Base-by-base conservation (phyloP, 2,113 vertebrate species). In the Salvelinus sp. region DNA sequence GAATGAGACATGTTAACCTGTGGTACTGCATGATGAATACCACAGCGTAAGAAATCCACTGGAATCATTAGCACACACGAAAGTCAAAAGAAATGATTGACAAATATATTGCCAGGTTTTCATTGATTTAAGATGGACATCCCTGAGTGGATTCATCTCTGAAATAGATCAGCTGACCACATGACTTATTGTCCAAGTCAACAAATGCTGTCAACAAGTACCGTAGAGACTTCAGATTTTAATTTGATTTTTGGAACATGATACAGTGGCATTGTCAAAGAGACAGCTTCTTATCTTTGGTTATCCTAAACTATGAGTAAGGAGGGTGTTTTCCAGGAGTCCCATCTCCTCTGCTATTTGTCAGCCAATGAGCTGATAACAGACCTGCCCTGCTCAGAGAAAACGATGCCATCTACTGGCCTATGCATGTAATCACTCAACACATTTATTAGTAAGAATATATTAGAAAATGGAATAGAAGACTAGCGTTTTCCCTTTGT, bases 371-470 rank as follows among this genome's bases (percentile, higher is more conserved):
- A 66, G 23, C 27, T 16, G 14, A 13, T 25, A 28, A 27, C 27
- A 3, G 62, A 64, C 62, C 64, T 28, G 12, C 20, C 16, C 22
- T 64, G 66, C 27, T 4, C 38, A 66, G 75, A 33, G 28, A 27
- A 64, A 79, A 79, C 62, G 63, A 63, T 68, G 85, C 85, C 86
- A 85, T 71, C 86, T 89, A 86, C 84, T 85, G 83, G 69, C 79
- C 69, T 54, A 67, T 2, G 68, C 68, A 69, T 44, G 50, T 20
- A 57, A 57, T 20, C 54, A 57, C 38, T 57, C 54, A 44, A 44
- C 38, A 30, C 4, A 38, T 38, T 9, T 38, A 38, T 38, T 44
- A 44, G 2, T 44, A 44, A 44, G 38, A 44, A 44, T 44, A 44
- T 9, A 44, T 44, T 44, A 44, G 2, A 44, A 44, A 44, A 44